These are phyloP conservation scores for Scotopteryx bipunctaria DNA, from an alignment of 2,888 invertebrate species.

Conservation along the genomic window DNA sequence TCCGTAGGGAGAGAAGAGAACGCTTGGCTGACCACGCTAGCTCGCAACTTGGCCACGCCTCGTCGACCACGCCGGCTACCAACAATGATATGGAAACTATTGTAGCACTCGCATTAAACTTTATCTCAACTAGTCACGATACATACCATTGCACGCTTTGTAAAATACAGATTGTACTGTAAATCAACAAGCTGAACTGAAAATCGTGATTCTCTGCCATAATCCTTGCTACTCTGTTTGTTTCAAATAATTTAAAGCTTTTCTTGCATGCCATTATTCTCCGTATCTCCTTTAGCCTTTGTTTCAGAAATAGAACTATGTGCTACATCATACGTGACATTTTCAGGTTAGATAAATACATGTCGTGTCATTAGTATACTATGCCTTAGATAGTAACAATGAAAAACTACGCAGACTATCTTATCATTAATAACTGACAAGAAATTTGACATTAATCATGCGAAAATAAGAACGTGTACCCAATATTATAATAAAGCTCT, in stretches of 20 bases:
- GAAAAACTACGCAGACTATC: conserved; percentile 37
- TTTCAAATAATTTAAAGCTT: conserved; percentile 6
- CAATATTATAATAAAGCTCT: conserved; percentile 47
- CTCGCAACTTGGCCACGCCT: conserved; percentile 55
- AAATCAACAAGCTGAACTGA: conserved; percentile 41
- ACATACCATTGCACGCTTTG: conserved; percentile 43
- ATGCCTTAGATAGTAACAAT: conserved; percentile 30
- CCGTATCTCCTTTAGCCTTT: conserved; percentile 16
- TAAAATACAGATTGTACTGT: conserved; percentile 37
- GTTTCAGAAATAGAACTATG: conserved; percentile 14
- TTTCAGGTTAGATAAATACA: conserved; percentile 45
- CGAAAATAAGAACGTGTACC: conserved; percentile 33
- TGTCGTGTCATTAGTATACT: conserved; percentile 31
- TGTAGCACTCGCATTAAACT: conserved; percentile 51
- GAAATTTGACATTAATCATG: conserved; percentile 45
- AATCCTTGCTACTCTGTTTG: too few species aligned
- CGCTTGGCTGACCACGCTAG: conserved; percentile 59
- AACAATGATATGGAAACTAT: conserved; percentile 58
- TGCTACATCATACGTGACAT: conserved; percentile 31
- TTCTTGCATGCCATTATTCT: conserved; percentile 5
- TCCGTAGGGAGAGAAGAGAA: conserved; percentile 53
- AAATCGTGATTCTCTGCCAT: conserved; percentile 40
- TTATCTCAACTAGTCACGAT: conserved; percentile 50
- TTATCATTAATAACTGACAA: conserved; percentile 44
- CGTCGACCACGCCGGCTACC: conserved; percentile 49